A percentile compares a stretch with the other conserved stretches of the same genome.
Conservation (phyloP, 2,797 vertebrate genomes). For the Chelon labrosus region DNA sequence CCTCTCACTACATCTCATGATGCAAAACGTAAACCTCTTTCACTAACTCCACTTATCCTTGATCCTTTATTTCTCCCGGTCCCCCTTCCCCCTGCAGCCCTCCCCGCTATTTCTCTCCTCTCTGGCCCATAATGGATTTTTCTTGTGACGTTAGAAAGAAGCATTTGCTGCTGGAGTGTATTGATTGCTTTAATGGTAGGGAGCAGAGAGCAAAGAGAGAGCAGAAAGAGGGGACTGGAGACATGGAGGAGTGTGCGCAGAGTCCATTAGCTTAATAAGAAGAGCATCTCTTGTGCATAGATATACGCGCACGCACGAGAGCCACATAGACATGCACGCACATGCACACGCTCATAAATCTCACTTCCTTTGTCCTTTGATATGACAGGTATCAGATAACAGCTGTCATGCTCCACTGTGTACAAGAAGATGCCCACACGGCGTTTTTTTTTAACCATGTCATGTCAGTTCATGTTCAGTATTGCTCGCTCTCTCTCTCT, state of each 20-base stretch:
- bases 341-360: conserved; percentile 49
- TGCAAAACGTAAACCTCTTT: conserved; percentile 63
- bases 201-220: conserved; percentile 70
- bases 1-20: conserved; percentile 45
- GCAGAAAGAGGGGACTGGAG: conserved; percentile 64
- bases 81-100: conserved; percentile 26
- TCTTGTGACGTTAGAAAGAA: conserved; percentile 80
- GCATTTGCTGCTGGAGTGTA: conserved; percentile 81
- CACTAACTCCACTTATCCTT: conserved; percentile 63
- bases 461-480: conserved; percentile 58
- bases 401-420: conserved; percentile 58
- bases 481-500: conserved; percentile 4
- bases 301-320: conserved; percentile 30
- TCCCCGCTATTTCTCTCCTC: conserved; percentile 51
- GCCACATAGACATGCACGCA: conserved; percentile 18
- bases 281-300: conserved; percentile 57
- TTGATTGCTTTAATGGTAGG: conserved; percentile 85
- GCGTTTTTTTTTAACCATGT: conserved; percentile 49
- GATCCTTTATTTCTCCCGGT: conserved; percentile 55
- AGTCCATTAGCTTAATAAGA: conserved; percentile 87
- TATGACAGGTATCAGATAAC: conserved; percentile 79
- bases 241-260: conserved; percentile 64
- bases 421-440: conserved; percentile 50
- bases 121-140: conserved; percentile 81
- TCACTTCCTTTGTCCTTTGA: conserved; percentile 69